Evolutionary conservation across 2,888 invertebrate genomes (phyloP).

Genomic region (Sisyra nigra): DNA sequence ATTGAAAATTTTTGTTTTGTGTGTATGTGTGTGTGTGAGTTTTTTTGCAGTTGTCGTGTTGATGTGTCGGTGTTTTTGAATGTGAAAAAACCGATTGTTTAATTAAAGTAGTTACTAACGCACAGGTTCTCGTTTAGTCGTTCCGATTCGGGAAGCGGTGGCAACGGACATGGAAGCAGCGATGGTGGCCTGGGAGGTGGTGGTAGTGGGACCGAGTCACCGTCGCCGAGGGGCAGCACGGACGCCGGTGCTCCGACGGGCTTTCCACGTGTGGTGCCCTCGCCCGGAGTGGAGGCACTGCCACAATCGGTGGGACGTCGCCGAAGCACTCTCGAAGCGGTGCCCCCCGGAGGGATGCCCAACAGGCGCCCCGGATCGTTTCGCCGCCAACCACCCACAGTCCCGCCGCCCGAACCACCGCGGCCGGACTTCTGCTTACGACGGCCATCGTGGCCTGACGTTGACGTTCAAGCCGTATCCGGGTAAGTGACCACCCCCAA

Average conservation of each 20-base stretch:
- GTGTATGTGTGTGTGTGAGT: no score
- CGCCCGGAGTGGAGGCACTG: constrained; percentile 43
- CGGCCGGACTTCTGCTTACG: constrained; percentile 62
- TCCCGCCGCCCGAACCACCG: constrained; percentile 44
- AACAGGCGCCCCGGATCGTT: constrained; percentile 32
- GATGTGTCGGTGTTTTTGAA: no score
- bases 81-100: no score
- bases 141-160: constrained; percentile 19
- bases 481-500: constrained; percentile 43
- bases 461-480: constrained; percentile 66
- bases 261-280: constrained; percentile 56
- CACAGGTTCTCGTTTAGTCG: constrained; percentile 27
- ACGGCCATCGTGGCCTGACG: constrained; percentile 69
- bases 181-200: constrained; percentile 15
- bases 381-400: constrained; percentile 29
- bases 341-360: constrained; percentile 25
- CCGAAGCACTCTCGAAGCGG: constrained; percentile 48
- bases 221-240: constrained; percentile 20
- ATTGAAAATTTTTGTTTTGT: no score
- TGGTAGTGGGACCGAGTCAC: constrained; percentile 16
- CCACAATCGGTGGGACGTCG: constrained; percentile 25
- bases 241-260: constrained; percentile 32
- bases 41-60: no score
- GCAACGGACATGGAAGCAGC: constrained; percentile 15
- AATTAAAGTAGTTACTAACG: constrained; percentile 10